These are phyloP conservation scores for Drosophila parvula DNA, from an alignment of 1,140 invertebrate genomes.

Conservation along the genomic window DNA sequence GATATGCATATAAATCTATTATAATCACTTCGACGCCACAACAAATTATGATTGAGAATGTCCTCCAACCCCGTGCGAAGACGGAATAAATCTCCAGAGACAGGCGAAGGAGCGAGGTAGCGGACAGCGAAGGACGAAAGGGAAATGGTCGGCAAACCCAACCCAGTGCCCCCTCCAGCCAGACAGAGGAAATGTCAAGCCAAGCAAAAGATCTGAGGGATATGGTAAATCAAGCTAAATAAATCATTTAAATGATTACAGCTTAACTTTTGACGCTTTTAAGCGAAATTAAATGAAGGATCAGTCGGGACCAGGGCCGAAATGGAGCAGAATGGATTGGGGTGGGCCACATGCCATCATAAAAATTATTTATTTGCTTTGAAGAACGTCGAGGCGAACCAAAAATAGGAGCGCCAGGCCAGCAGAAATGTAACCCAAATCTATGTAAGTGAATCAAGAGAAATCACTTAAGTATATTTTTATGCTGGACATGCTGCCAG, in stretches of 20 bases:
- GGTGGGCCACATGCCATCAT: slow-evolving; percentile 53
- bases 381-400: slow-evolving; percentile 46
- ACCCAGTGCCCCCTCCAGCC: slow-evolving; percentile 14
- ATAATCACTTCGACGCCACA: slow-evolving; percentile 80
- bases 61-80: slow-evolving; percentile 47
- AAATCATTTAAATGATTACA: slow-evolving; percentile 83
- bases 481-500: slow-evolving; percentile 81
- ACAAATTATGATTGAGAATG: slow-evolving; percentile 81
- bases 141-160: slow-evolving; percentile 17
- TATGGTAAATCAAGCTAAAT: slow-evolving; percentile 77
- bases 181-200: slow-evolving; percentile 51
- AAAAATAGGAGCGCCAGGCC: slow-evolving; percentile 52
- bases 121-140: slow-evolving; percentile 9
- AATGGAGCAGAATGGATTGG: slow-evolving; percentile 2
- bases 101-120: slow-evolving; percentile 14
- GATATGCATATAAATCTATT: slow-evolving; percentile 75
- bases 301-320: slow-evolving; percentile 22
- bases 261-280: slow-evolving; percentile 82
- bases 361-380: slow-evolving; percentile 81
- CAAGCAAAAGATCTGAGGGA: slow-evolving; percentile 69
- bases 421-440: slow-evolving; percentile 80
- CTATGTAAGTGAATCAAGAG: slow-evolving; percentile 82
- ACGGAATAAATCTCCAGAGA: slow-evolving; percentile 49
- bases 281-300: slow-evolving; percentile 81
- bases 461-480: slow-evolving; percentile 83